Evolutionary conservation across 2,113 vertebrate genomes (phyloP), one percentile per base, ranked within the genome.

Genomic region (Crotophaga sulcirostris): DNA sequence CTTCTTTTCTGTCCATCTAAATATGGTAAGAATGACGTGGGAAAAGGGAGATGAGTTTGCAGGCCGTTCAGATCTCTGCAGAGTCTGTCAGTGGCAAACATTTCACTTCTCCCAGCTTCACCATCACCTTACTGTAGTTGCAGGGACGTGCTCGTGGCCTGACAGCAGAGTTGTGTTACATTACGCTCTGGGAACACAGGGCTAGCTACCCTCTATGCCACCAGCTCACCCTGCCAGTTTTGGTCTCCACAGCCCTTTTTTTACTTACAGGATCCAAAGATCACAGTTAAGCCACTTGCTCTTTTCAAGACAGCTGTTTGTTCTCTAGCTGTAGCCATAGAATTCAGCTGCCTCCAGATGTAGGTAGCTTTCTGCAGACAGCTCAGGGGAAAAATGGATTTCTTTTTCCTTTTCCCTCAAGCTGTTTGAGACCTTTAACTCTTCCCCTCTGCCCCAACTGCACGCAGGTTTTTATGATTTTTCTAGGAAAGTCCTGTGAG

Each of bases 361-460:
- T 21, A 36, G 25, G 52, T 15, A 34, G 44, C 8, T 1, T 66
- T 84, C 51, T 87, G n/a, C 59, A 49, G 44, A 26, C 34, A 84
- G n/a, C 47, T 47, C 2, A 1, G 21, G 6, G 55, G 36, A 28
- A 63, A 68, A 56, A 58, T 11, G 3, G 5, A 13, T 85, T 76
- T 92, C 8, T 68, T 91, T 73, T 81, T 69, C 23, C 8, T 34
- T 81, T 84, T 82, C 13, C 4, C 9, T 81, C 5, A 19, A 13
- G 11, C n/a, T 66, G 29, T 72, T 79, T 23, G n/a, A 68, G 26
- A 44, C 40, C 7, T 84, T 87, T 76, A 36, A 72, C 6, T 21
- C 13, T 67, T 82, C 16, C 54, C 9, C 11, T 69, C 26, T 2
- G 0, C 13, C 12, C 2, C 20, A 60, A 0, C 36, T 29, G 2